These are phyloP conservation scores for Heteronetta atricapilla DNA, from an alignment of 2,113 vertebrate genomes.

Conservation along the genomic window DNA sequence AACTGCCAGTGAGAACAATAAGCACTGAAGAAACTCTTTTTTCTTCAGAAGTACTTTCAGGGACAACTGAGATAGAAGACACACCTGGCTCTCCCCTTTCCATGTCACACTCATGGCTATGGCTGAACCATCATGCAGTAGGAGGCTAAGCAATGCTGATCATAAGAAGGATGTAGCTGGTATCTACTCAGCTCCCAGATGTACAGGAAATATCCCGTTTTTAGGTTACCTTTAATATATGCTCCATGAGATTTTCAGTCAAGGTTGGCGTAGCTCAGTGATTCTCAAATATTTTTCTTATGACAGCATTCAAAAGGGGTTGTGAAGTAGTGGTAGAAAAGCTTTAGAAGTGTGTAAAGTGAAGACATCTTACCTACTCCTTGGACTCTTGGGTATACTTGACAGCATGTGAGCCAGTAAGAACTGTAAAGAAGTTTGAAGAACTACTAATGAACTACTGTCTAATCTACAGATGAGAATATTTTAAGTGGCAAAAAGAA, in stretches of 20 bases:
- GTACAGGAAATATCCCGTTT: neutral
- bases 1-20: neutral
- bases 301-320: conserved; percentile 20
- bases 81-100: neutral
- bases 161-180: neutral
- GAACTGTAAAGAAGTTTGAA: conserved; percentile 24
- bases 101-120: neutral
- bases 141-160: neutral
- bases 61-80: neutral
- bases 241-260: neutral
- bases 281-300: conserved; percentile 15
- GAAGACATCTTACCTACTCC: neutral
- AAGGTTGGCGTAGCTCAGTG: neutral
- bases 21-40: neutral
- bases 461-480: neutral
- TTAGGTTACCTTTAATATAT: neutral
- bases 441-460: too few species aligned
- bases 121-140: neutral
- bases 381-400: conserved; percentile 1
- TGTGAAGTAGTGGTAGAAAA: conserved; percentile 14
- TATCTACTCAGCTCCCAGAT: neutral
- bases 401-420: neutral
- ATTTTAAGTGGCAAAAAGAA: conserved; percentile 13
- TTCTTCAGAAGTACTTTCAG: neutral
- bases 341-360: conserved; percentile 4